phyloP scores from a whole-genome alignment of 2,797 vertebrate species.

The Hafferia zeledoni region DNA sequence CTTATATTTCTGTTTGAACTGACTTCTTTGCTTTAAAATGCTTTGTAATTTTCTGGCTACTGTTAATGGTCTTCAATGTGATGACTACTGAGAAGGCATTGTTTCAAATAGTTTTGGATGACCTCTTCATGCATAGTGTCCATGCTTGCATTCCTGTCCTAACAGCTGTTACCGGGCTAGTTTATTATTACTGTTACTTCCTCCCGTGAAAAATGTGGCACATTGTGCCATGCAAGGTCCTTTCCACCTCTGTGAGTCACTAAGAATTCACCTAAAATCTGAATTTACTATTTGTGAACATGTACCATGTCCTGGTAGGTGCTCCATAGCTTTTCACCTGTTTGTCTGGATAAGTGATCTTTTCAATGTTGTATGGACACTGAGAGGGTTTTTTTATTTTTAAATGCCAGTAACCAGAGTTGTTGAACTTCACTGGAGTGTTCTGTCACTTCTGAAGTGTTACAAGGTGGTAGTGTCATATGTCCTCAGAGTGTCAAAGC shows the following conservation, averaged over 20 bases:
- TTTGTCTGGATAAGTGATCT: background rate
- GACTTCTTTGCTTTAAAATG: background rate
- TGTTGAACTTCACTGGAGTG: background rate
- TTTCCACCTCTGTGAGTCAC: accelerated
- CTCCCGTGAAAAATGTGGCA: background rate
- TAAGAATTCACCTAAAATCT: background rate
- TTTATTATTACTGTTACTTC: background rate
- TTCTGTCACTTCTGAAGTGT: background rate
- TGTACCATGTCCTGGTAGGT: background rate
- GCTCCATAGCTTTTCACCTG: background rate
- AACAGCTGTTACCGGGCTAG: background rate
- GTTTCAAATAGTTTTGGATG: background rate
- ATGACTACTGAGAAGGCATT: background rate
- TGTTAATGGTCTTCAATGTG: background rate
- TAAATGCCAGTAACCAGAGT: background rate
- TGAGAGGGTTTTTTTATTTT: background rate
- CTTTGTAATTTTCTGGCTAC: background rate
- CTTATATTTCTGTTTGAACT: background rate
- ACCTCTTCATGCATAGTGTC: background rate
- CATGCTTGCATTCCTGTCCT: background rate
- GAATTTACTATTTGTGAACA: background rate
- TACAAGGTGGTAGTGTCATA: background rate
- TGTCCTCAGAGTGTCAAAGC: background rate
- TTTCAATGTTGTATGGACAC: background rate
- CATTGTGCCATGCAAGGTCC: background rate